Conservation (phyloP, 1,140 invertebrate genomes). For the Bursaphelenchus mucronatus region DNA sequence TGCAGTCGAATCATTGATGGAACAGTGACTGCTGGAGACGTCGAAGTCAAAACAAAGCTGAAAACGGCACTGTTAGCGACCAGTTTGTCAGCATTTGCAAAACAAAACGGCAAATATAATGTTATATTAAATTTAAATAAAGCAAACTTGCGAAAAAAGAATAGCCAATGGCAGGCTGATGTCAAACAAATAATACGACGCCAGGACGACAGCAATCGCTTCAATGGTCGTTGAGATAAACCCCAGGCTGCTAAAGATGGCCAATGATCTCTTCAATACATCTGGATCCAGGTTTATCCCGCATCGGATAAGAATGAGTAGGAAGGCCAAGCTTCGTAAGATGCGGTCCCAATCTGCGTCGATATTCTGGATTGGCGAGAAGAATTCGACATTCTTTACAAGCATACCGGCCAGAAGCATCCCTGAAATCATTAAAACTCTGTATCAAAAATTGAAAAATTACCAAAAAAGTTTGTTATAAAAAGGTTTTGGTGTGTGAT, state of each 20-base stretch:
- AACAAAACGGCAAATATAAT: not conserved
- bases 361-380: constrained; percentile 53
- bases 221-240: constrained; percentile 67
- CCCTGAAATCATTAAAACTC: constrained; percentile 67
- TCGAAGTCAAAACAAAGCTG: constrained; percentile 76
- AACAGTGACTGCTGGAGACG: constrained; percentile 92
- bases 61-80: not conserved
- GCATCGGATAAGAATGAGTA: constrained; percentile 81
- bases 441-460: not conserved
- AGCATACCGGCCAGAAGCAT: constrained; percentile 78
- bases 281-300: constrained; percentile 83
- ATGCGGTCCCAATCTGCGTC: constrained; percentile 62
- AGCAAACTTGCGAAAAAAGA: constrained; percentile 28
- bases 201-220: constrained; percentile 69
- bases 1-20: constrained; percentile 79
- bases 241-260: constrained; percentile 55
- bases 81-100: not conserved
- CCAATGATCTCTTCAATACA: constrained; percentile 74
- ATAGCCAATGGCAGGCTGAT: constrained; percentile 70
- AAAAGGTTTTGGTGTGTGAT: no score
- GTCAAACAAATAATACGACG: constrained; percentile 72
- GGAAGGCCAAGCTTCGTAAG: constrained; percentile 41
- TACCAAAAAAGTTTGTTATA: constrained; percentile 10
- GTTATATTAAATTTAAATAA: constrained; percentile 2
- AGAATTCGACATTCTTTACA: constrained; percentile 72